Conservation (phyloP, 2,888 invertebrate genomes). For the Latheticus oryzae region DNA sequence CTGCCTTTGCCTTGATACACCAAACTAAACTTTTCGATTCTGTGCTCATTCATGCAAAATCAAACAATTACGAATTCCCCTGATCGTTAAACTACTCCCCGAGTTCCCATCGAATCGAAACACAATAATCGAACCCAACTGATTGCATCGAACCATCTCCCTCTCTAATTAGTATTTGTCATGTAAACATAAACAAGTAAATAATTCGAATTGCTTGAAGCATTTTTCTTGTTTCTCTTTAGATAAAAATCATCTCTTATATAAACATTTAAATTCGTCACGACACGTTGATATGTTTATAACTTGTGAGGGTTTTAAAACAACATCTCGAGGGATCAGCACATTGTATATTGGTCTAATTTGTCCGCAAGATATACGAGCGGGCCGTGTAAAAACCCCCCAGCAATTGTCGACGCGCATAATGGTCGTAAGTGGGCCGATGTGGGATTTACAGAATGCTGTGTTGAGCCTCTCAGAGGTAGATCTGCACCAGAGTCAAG, state of each 20-base stretch:
- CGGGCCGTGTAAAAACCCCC: conserved; percentile 37
- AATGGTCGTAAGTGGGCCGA: conserved; percentile 41
- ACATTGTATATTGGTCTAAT: conserved; percentile 40
- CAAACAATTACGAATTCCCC: too few species aligned
- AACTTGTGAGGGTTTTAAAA: conserved; percentile 35
- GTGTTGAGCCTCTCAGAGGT: conserved; percentile 28
- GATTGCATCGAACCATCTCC: too few species aligned
- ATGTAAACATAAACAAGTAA: conserved; percentile 19
- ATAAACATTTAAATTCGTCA: conserved; percentile 34
- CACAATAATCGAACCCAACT: too few species aligned
- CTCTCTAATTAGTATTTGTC: conserved; percentile 35
- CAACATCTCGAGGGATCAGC: conserved; percentile 35
- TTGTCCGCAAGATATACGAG: conserved; percentile 37
- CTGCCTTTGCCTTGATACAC: too few species aligned
- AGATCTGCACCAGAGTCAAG: conserved; percentile 23
- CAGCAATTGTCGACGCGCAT: conserved; percentile 43
- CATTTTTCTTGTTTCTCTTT: too few species aligned
- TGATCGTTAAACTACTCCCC: too few species aligned
- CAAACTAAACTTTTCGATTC: too few species aligned
- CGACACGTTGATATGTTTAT: conserved; percentile 34
- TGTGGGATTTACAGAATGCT: conserved; percentile 41
- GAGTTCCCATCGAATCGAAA: too few species aligned
- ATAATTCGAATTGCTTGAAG: conserved; percentile 27
- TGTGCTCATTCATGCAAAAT: too few species aligned
- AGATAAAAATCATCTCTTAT: too few species aligned